Evolutionary conservation across 2,888 invertebrate genomes (phyloP), one percentile per base, ranked within the genome.

Genomic region (Ochropacha duplaris): DNA sequence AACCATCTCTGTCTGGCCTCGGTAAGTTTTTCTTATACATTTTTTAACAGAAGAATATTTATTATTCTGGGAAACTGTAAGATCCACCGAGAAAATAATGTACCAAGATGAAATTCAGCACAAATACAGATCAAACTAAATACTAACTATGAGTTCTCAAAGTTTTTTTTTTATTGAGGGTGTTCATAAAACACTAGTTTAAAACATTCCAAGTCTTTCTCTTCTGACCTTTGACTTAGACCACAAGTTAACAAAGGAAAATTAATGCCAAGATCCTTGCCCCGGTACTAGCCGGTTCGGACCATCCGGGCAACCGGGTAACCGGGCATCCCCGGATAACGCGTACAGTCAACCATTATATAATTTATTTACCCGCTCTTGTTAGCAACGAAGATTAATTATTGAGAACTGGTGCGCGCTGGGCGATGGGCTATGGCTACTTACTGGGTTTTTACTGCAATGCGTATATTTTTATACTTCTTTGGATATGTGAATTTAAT

Each of bases 281-380:
- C 19, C 44, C 19, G 44, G 44, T 19, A 19, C 44, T 19, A n/a
- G 36, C 36, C 64, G 65, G 67, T 61, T 56, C 66, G 61, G 58
- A 60, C 66, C 64, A 62, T 65, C 67, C 65, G 64, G 71, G 4
- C n/a, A 36, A n/a, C 69, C n/a, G n/a, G n/a, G n/a, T n/a, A n/a
- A n/a, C 67, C 65, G 64, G 71, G 4, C n/a, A 36, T 6, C 69
- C 72, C 31, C 31, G 34, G 34, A 52, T 31, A 52, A 19, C 68
- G 73, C 71, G 76, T 76, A 75, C 74, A 72, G 71, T 67, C 65
- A 68, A 67, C 71, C 72, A 69, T 71, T 72, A 69, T 71, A 75
- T 76, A 65, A 71, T 72, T 70, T 71, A 71, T 72, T 65, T 68
- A 60, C 65, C 58, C 50, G 61, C 16, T 44, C 44, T 22, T 57